Base-by-base conservation (phyloP, 2,113 vertebrate species). In the Gavialis gangeticus region DNA sequence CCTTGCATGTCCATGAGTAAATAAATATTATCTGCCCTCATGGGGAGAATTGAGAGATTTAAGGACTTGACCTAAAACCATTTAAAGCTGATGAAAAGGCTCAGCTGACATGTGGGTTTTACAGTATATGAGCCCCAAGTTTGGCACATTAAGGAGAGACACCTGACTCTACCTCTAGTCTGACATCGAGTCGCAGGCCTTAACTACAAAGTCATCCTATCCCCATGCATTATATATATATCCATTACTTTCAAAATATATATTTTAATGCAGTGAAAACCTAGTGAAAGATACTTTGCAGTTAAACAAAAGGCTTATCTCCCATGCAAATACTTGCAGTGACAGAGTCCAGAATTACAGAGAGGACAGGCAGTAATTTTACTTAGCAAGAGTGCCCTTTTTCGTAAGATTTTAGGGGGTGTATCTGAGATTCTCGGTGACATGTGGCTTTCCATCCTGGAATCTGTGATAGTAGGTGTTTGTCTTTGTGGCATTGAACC, bases 171-270 rank as follows among this genome's bases (percentile, higher is more conserved):
- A 46, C 46, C 46, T 9, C 46, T 46, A 46, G 46, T 46, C 46
- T 46, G 46, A 46, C 46, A 46, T 7, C 46, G 46, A 46, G 46
- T 9, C 11, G 12, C 12, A 12, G 69, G 4, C 10, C 67, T 37
- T 37, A 71, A 24, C 67, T 21, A 71, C 69, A 46, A 71, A 71
- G 25, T 8, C 81, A 84, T 92, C 79, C 22, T 71, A 37, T 91
- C 1, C 2, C 60, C 10, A 28, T 15, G 4, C 76, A 63, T 4
- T 11, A n/a, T 0, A n/a, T 15, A n/a, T 15, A 6, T 69, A 0
- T n/a, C 16, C 28, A 5, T 34, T n/a, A 8, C 24, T 66, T 89
- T n/a, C 73, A 37, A 34, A 46, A 46, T 46, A 46, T 34, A 60
- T 79, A 25, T 91, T 66, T 46, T 79, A 64, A 21, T 71, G 16